Evolutionary conservation across 2,113 vertebrate species (phyloP).

Genomic region (Engraulis encrasicolus): DNA sequence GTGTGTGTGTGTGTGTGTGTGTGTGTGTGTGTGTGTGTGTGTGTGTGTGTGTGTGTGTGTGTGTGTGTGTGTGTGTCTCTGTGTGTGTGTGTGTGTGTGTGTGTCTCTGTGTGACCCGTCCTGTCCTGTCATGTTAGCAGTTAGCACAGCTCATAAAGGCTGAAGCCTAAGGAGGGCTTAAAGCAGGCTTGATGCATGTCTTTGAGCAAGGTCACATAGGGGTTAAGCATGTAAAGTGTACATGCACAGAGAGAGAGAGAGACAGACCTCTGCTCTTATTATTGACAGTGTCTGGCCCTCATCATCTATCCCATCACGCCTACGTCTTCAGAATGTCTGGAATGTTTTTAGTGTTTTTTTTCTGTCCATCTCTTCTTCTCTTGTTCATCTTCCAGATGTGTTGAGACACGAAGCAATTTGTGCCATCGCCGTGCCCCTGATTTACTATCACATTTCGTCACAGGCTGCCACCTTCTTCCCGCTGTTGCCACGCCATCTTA

Average conservation of each 20-base stretch:
- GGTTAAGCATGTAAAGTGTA: neutral
- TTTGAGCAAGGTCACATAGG: neutral
- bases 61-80: neutral
- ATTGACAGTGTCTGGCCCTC: neutral
- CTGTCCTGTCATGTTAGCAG: neutral
- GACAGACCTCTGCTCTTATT: neutral
- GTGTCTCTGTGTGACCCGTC: neutral
- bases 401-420: neutral
- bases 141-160: neutral
- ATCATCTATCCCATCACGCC: neutral
- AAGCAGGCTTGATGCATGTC: neutral
- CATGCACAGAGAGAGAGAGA: no score
- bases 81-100: neutral
- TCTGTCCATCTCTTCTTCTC: neutral
- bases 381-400: neutral
- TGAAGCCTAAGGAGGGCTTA: neutral
- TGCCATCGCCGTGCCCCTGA: neutral
- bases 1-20: neutral
- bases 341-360: neutral
- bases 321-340: neutral
- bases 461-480: neutral
- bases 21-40: slow-evolving; percentile 11
- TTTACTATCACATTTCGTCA: neutral
- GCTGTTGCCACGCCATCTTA: neutral
- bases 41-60: neutral